Base-by-base conservation (phyloP, 2,888 invertebrate species). In the Pristionchus mayeri region DNA sequence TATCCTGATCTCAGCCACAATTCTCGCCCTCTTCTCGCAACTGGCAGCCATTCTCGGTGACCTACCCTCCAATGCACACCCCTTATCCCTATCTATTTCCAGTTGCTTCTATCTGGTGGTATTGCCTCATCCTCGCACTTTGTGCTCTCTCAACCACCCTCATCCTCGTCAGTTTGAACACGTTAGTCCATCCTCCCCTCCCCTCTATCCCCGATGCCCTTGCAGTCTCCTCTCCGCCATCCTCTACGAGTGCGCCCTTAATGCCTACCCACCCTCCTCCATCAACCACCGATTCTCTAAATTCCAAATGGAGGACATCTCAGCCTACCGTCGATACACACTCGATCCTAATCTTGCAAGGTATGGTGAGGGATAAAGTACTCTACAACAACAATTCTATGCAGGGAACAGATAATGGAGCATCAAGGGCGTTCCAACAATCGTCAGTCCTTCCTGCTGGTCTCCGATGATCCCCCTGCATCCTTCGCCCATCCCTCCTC, bases 301-400 rank as follows among this genome's bases (percentile, higher is more conserved):
- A 21, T 67, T 34, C n/a, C 30, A 67, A 21, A 34, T 67, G 18
- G 24, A 67, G 37, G 67, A 67, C 11, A n/a, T 67, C 3, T 37
- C 34, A 6, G 37, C 67, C 18, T 67, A 37, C 40, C 67, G 67
- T n/a, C 34, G 67, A 7, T 67, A 37, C 67, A 67, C 67, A 37
- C 67, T 67, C 67, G 67, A 67, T n/a, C 67, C 67, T n/a, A 34
- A 37, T 1, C n/a, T 67, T 34, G 67, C 67, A n/a, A 34, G 67
- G 67, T 67, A 67, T 18, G 60, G 67, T 67, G 54, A 67, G 37
- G 67, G 30, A 3, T 40, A 67, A 16, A 4, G 37, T 67, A 67
- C 1, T 21, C 34, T 3, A 4, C 6, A 60, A 63, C 67, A 37
- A 67, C 37, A 40, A 67, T 67, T 21, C 34, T 37, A 13, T 60